phyloP scores from a whole-genome alignment of 2,888 invertebrate species.

The Agrilus biguttatus region DNA sequence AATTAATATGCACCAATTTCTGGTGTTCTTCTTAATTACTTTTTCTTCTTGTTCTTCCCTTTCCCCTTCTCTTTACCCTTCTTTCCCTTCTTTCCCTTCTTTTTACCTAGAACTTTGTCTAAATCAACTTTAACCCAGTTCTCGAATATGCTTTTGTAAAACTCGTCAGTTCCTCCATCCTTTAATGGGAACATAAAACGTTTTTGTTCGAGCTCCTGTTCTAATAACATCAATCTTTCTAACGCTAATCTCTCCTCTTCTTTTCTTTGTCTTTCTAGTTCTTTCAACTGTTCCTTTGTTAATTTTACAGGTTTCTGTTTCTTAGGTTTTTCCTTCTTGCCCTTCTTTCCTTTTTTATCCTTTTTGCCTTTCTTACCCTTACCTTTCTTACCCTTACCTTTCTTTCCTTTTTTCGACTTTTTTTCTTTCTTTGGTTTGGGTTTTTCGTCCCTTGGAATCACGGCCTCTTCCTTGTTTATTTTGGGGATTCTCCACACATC shows the following conservation, averaged over 20 bases:
- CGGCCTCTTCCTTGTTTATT: constrained; percentile 20
- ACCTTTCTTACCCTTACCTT: constrained; percentile 10
- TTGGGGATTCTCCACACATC: constrained; percentile 25
- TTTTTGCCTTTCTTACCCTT: constrained; percentile 9
- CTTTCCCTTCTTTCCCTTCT: constrained; percentile 5
- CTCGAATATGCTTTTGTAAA: constrained; percentile 23
- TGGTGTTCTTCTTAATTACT: no score
- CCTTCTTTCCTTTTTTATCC: constrained; percentile 9
- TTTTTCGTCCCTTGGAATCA: constrained; percentile 18
- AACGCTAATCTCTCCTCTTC: constrained; percentile 15
- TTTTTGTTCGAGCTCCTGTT: constrained; percentile 15
- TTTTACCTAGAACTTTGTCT: constrained; percentile 1
- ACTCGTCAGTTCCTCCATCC: constrained; percentile 23
- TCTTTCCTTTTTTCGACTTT: constrained; percentile 13
- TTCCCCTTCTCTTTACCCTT: constrained; percentile 3
- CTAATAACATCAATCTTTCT: constrained; percentile 7
- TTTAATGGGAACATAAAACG: constrained; percentile 25
- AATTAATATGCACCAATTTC: no score
- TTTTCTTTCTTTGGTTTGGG: constrained; percentile 15
- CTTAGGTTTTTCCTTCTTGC: constrained; percentile 10
- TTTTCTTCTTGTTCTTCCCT: constrained; percentile 3
- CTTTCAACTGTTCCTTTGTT: constrained; percentile 19
- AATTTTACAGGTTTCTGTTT: constrained; percentile 4
- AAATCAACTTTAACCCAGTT: constrained; percentile 17
- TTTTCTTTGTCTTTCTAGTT: constrained; percentile 15